Conservation (phyloP, 1,140 invertebrate genomes). For the Homalodisca vitripennis region DNA sequence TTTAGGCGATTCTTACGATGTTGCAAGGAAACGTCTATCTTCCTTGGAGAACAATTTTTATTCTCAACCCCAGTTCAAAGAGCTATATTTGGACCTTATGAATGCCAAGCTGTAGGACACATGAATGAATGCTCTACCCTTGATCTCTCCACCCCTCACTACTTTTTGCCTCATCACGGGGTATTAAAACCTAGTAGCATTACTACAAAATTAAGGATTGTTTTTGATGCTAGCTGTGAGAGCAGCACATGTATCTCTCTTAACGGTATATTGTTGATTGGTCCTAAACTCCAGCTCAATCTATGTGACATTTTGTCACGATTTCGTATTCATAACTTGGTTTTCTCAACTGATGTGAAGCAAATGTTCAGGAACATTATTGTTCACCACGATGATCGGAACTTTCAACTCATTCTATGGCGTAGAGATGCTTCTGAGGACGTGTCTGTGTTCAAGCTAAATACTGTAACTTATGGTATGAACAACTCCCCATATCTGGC, state of each 20-base stretch:
- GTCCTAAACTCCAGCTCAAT: slow-evolving; percentile 40
- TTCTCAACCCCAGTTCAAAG: not conserved
- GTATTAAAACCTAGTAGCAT: slow-evolving; percentile 26
- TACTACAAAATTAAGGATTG: slow-evolving; percentile 34
- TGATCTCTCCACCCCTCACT: not conserved
- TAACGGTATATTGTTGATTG: slow-evolving; percentile 34
- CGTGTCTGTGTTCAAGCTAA: not conserved
- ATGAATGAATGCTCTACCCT: not conserved
- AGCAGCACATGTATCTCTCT: slow-evolving; percentile 27
- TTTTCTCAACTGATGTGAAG: not conserved
- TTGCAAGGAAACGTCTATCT: not conserved
- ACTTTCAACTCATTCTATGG: not conserved
- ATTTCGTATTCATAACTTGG: slow-evolving; percentile 18
- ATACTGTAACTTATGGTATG: not conserved
- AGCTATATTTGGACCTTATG: not conserved
- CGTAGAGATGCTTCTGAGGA: not conserved
- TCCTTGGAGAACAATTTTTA: slow-evolving; percentile 12
- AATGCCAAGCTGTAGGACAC: not conserved
- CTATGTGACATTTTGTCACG: slow-evolving; percentile 32
- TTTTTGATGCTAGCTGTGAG: slow-evolving; percentile 34
- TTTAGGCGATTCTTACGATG: not conserved
- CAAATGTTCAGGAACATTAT: slow-evolving; percentile 18
- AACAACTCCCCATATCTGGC: not conserved
- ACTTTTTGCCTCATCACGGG: slow-evolving; percentile 37
- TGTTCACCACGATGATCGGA: not conserved